Evolutionary conservation across 2,113 vertebrate genomes (phyloP), one percentile per base, ranked within the genome.

Genomic region (Anhinga anhinga): DNA sequence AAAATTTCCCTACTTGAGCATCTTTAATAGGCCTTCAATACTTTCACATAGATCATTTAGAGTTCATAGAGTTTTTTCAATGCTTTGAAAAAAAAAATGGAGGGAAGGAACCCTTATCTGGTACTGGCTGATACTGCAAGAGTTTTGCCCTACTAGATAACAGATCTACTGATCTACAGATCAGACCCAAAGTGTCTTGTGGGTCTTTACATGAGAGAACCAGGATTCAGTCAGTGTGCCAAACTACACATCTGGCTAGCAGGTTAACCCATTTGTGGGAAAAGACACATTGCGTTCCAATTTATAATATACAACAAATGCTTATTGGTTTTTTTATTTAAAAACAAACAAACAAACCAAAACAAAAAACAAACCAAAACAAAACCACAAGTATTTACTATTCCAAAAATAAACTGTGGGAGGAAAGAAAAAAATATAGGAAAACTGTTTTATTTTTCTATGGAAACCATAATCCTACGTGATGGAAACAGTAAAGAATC

Each of bases 211-310:
- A 38, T 5, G 65, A 52, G 38, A 63, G 53, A 85, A 30, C 1
- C 53, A 77, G 38, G 19, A 5, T 32, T 73, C 32, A 69, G 26
- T 61, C 59, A 25, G 30, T 11, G 53, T 86, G 86, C 73, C 95
- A 96, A 86, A 47, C 8, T 13, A 3, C 88, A 88, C 94, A 97
- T 91, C 90, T 97, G 97, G 82, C 61, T 70, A 77, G 32, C 44
- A 96, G 93, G 63, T 92, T 78, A 92, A 36, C 1, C 5, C 36
- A 13, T 65, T 62, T 59, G 27, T 88, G 78, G 82, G 79, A 70
- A 89, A 91, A 90, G n/a, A 13, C 92, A 76, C 4, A 4, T 71
- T 91, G 63, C 67, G 47, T 40, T 86, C 78, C 45, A 34, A 36
- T 9, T 91, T 88, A 30, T 77, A 92, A 96, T 30, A 38, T 42